Conservation (phyloP, 2,888 invertebrate species). For the Suillia variegata region DNA sequence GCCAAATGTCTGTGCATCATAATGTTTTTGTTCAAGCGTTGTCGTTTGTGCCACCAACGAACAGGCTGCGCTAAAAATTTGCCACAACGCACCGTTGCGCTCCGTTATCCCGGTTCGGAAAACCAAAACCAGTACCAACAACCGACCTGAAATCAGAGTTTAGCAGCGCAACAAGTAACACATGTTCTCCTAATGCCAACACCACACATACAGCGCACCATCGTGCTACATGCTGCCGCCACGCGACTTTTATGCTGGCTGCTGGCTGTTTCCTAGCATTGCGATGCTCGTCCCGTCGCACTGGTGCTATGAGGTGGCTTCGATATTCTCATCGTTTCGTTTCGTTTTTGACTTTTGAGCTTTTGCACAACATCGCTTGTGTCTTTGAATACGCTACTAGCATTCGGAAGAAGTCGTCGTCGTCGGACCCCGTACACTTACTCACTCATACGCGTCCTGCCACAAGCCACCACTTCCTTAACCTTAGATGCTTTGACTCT, state of each 20-base stretch:
- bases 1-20: conserved; percentile 21
- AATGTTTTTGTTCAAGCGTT: too few relatives aligned
- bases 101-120: not conserved
- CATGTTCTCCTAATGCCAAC: not conserved
- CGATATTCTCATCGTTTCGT: not conserved
- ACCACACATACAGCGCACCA: not conserved
- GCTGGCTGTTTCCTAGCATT: conserved; percentile 3
- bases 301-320: not conserved
- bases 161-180: conserved; percentile 5
- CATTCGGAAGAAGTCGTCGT: too few relatives aligned
- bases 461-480: too few relatives aligned
- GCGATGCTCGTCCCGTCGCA: not conserved
- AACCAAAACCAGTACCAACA: too few relatives aligned
- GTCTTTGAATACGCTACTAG: too few relatives aligned
- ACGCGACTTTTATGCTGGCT: not conserved
- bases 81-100: not conserved
- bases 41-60: not conserved
- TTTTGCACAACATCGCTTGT: not conserved
- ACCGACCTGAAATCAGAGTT: too few relatives aligned
- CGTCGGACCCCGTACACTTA: not conserved
- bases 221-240: too few relatives aligned
- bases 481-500: too few relatives aligned
- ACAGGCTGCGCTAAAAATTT: too few relatives aligned
- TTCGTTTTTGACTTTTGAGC: conserved; percentile 20
- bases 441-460: not conserved